Evolutionary conservation across 2,113 vertebrate species (phyloP).

Genomic region (Himantopus leucocephalus): DNA sequence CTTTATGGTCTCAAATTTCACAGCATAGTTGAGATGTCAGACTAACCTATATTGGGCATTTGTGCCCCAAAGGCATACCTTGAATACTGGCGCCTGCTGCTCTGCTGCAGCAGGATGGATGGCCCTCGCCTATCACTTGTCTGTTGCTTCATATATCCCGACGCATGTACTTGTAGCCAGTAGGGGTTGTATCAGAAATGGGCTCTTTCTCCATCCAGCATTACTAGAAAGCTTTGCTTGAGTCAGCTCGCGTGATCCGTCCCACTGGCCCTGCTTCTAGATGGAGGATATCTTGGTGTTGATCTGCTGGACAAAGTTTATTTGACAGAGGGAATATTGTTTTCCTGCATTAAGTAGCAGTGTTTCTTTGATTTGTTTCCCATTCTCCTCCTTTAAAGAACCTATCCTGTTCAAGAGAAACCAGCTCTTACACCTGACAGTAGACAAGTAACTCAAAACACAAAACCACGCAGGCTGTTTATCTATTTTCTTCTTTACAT

Average conservation of each 20-base stretch:
- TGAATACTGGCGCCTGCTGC: neutral
- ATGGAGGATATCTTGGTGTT: neutral
- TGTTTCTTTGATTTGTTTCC: neutral
- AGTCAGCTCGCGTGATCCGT: fast-evolving
- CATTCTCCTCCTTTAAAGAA: neutral
- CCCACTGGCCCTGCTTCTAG: neutral
- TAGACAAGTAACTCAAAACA: neutral
- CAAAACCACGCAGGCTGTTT: neutral
- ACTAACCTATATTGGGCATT: neutral
- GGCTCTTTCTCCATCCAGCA: neutral
- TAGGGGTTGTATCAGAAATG: neutral
- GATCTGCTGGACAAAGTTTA: neutral
- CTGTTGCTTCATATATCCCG: neutral
- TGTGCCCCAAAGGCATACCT: neutral
- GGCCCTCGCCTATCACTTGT: neutral
- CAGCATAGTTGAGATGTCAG: neutral
- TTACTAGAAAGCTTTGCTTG: neutral
- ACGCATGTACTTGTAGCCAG: neutral
- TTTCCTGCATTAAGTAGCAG: neutral
- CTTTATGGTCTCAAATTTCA: neutral
- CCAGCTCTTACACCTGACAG: neutral
- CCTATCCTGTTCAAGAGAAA: neutral
- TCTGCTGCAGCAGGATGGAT: neutral
- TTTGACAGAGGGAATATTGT: neutral
- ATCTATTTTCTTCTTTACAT: neutral